Percentiles rank a stretch among this genome's conserved stretches.
Conservation (phyloP, 2,888 invertebrate genomes). For the Linnaemya vulpina region DNA sequence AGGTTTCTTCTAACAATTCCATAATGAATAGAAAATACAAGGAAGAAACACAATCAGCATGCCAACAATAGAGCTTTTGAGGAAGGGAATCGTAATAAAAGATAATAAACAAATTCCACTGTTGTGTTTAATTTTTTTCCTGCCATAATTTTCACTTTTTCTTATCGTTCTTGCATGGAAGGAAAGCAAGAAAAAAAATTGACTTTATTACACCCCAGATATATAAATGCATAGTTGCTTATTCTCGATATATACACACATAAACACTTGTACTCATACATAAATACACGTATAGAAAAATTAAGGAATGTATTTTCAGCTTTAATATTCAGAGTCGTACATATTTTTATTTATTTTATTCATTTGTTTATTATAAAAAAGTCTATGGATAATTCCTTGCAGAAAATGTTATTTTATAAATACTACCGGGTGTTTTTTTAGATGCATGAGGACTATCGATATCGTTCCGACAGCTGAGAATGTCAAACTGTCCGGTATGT, state of each 20-base stretch:
- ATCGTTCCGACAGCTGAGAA: too few species aligned
- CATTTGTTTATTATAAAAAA: too few species aligned
- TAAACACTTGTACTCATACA: neutral
- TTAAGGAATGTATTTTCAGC: neutral
- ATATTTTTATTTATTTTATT: too few species aligned
- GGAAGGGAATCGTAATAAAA: conserved; percentile 32
- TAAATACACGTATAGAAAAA: neutral
- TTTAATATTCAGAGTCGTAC: too few species aligned
- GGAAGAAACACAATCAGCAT: neutral
- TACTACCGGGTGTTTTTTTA: too few species aligned
- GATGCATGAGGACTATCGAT: too few species aligned
- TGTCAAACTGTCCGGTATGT: too few species aligned
- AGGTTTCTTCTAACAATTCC: conserved; percentile 52
- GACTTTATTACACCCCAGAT: conserved; percentile 63
- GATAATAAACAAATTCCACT: conserved; percentile 50
- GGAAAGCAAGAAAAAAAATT: conserved; percentile 59
- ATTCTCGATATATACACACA: neutral
- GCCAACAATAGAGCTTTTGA: conserved; percentile 11
- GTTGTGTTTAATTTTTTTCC: conserved; percentile 51
- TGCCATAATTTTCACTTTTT: conserved; percentile 18
- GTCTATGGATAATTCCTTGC: too few species aligned
- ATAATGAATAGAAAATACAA: conserved; percentile 41
- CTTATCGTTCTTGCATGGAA: conserved; percentile 41
- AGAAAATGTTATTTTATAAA: too few species aligned
- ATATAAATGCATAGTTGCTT: conserved; percentile 39